A percentile compares a stretch with the other conserved stretches of the same genome.
These are phyloP conservation scores for Eudemis profundana DNA, from an alignment of 2,888 invertebrate species.

Conservation along the genomic window DNA sequence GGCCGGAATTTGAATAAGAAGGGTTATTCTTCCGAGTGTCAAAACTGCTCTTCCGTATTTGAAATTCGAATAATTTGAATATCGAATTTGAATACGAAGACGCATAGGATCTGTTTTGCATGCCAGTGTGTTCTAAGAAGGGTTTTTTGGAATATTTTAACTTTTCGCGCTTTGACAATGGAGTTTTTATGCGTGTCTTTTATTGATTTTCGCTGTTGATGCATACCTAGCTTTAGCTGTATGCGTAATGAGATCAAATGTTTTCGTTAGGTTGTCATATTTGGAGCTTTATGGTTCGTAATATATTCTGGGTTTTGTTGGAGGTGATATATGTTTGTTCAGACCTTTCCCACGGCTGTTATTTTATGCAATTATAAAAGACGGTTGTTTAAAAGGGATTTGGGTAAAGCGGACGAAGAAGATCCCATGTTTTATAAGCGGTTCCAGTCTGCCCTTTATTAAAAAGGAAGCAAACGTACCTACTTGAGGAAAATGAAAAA, in stretches of 20 bases:
- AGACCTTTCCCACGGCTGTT: slow-evolving; percentile 52
- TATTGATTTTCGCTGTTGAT: slow-evolving; percentile 67
- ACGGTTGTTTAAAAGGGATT: slow-evolving; percentile 19
- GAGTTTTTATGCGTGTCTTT: slow-evolving; percentile 48
- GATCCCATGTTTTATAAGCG: slow-evolving; percentile 22
- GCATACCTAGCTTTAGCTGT: slow-evolving; percentile 59
- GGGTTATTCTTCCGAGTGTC: slow-evolving; percentile 82
- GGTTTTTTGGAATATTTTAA: slow-evolving; percentile 57
- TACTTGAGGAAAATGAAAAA: slow-evolving; percentile 2
- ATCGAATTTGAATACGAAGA: slow-evolving; percentile 68
- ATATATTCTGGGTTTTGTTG: slow-evolving; percentile 61
- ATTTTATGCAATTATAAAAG: slow-evolving; percentile 37
- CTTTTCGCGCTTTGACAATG: slow-evolving; percentile 63
- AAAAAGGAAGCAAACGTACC: neutral
- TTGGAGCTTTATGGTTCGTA: slow-evolving; percentile 68
- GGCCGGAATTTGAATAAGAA: slow-evolving; percentile 79
- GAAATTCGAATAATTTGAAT: slow-evolving; percentile 77
- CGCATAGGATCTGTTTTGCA: slow-evolving; percentile 75
- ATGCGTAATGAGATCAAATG: slow-evolving; percentile 83
- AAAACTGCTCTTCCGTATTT: slow-evolving; percentile 82
- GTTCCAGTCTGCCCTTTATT: slow-evolving; percentile 17
- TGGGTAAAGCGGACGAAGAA: slow-evolving; percentile 19
- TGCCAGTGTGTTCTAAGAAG: slow-evolving; percentile 63
- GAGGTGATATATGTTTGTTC: slow-evolving; percentile 58
- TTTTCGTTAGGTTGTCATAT: slow-evolving; percentile 80